These are phyloP conservation scores for Bombus haemorrhoidalis DNA, from an alignment of 1,140 invertebrate species.

Conservation along the genomic window DNA sequence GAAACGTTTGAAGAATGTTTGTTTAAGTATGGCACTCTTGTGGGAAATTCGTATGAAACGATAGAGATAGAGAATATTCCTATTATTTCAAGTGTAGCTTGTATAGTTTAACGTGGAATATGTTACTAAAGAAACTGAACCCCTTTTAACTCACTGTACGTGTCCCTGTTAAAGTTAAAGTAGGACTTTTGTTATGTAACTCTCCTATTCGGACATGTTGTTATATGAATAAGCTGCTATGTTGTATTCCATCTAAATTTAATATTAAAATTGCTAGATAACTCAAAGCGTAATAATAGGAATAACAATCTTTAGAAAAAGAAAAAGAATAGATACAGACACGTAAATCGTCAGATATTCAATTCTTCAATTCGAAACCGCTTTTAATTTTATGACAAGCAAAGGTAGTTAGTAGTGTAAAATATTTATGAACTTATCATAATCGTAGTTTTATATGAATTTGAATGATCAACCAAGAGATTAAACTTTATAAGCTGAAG, in stretches of 20 bases:
- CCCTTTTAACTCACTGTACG: neutral
- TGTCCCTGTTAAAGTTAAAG: neutral
- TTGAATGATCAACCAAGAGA: neutral
- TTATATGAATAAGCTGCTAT: neutral
- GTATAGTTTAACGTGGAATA: neutral
- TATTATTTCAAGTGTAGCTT: neutral
- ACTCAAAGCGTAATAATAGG: neutral
- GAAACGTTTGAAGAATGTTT: too few relatives aligned
- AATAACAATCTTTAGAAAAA: neutral
- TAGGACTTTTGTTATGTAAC: neutral
- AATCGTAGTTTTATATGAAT: too few relatives aligned
- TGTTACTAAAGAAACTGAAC: neutral
- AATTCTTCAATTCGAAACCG: neutral
- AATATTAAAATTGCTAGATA: neutral
- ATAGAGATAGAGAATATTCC: neutral
- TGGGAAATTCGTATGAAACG: slow-evolving; percentile 9
- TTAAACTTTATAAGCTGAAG: neutral
- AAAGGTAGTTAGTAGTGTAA: neutral
- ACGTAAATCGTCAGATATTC: neutral
- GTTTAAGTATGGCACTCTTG: too few relatives aligned
- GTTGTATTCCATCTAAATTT: neutral
- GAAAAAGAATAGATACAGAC: neutral
- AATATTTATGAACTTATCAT: too few relatives aligned
- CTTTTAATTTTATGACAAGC: neutral
- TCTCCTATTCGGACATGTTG: neutral